These are phyloP conservation scores for Sebastes fasciatus DNA, from an alignment of 2,113 vertebrate species.

Conservation along the genomic window DNA sequence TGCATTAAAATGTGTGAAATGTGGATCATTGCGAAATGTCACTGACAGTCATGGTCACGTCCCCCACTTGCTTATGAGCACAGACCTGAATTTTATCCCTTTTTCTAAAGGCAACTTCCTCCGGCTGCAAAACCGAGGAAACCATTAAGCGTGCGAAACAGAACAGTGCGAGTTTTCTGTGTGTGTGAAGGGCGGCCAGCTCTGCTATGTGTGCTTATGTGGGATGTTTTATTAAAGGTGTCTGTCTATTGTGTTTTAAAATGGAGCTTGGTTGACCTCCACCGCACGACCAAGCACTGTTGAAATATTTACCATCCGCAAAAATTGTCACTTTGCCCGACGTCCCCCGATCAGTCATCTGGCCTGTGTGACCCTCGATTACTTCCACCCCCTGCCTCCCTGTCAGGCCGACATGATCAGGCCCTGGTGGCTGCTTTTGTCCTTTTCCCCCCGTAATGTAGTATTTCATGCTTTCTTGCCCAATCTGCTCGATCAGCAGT, in stretches of 20 bases:
- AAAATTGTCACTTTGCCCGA: constrained; percentile 67
- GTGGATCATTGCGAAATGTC: constrained; percentile 67
- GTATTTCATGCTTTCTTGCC: constrained; percentile 78
- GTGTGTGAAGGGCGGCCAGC: constrained; percentile 9
- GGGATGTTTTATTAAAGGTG: constrained; percentile 72
- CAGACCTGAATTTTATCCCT: constrained; percentile 37
- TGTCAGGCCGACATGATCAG: constrained; percentile 67
- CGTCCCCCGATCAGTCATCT: constrained; percentile 64
- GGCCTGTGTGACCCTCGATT: constrained; percentile 69
- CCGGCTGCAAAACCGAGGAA: constrained; percentile 7
- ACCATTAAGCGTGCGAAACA: constrained; percentile 36
- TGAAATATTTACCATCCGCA: constrained; percentile 75
- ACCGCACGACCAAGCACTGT: constrained; percentile 35
- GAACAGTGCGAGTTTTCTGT: background rate
- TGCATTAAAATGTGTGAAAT: constrained; percentile 64
- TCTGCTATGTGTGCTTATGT: constrained; percentile 47
- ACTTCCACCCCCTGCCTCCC: constrained; percentile 55
- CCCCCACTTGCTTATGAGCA: constrained; percentile 39
- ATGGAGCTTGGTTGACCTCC: constrained; percentile 68
- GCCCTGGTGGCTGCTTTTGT: constrained; percentile 76
- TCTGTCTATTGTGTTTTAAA: constrained; percentile 70
- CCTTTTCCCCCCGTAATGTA: constrained; percentile 72
- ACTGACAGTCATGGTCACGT: constrained; percentile 52
- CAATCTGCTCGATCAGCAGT: constrained; percentile 78
- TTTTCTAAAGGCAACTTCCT: constrained; percentile 38